Conservation (phyloP, 2,797 vertebrate genomes). For the Fistularia tabacaria region DNA sequence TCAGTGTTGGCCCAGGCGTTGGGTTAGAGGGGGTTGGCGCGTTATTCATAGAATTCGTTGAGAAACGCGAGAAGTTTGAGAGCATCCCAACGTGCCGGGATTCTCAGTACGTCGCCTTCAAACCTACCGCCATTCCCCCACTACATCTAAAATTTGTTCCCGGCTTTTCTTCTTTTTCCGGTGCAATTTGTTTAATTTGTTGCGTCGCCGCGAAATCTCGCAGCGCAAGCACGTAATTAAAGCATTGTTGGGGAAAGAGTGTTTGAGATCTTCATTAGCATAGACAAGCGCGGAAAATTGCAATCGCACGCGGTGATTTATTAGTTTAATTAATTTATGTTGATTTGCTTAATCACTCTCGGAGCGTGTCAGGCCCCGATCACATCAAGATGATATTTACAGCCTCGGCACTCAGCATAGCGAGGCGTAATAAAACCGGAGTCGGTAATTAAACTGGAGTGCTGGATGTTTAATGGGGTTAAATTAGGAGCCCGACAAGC, state of each 20-base stretch:
- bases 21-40: constrained; percentile 20
- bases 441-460: constrained; percentile 54
- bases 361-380: constrained; percentile 55
- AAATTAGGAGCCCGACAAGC: constrained; percentile 40
- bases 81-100: no score
- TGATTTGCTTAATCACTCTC: constrained; percentile 67
- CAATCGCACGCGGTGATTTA: constrained; percentile 50
- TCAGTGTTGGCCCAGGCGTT: constrained; percentile 42
- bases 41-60: no score
- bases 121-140: no score
- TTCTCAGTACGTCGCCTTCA: no score
- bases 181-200: no score
- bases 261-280: constrained; percentile 64
- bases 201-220: no score
- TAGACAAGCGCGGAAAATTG: constrained; percentile 59
- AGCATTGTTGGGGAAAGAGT: constrained; percentile 53
- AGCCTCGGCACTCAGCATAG: constrained; percentile 50
- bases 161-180: no score
- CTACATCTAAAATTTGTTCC: no score
- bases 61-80: constrained; percentile 33
- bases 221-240: constrained; percentile 48
- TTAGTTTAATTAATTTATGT: constrained; percentile 68
- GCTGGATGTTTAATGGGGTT: constrained; percentile 49
- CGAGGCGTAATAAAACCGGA: constrained; percentile 49
- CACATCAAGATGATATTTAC: constrained; percentile 66